Base-by-base conservation (phyloP, 2,113 vertebrate genomes). In the Meleagris gallopavo region DNA sequence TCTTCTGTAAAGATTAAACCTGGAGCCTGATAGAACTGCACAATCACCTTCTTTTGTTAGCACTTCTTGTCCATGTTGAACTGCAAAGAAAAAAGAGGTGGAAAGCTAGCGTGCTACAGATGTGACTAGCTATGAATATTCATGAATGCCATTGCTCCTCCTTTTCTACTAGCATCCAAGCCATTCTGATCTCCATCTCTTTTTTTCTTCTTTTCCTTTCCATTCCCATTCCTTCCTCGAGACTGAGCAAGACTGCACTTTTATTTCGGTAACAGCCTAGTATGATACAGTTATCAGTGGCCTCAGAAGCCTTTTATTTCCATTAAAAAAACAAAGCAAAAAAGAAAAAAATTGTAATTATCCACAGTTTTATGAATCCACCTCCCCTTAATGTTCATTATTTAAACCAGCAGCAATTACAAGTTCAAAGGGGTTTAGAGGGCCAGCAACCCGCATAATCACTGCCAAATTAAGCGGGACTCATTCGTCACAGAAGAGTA, bases 381-480 rank as follows among this genome's bases (percentile, higher is more conserved):
- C 98, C 98, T 99, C 97, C 97, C 98, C 98, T 99, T 98, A 99
- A 99, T 99, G 98, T 99, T 99, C 99, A 99, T 99, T 99, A 99
- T 99, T 99, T 98, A 99, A 99, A 99, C 98, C 98, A 98, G 98
- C 98, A 98, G 98, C 99, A 99, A 99, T 99, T 99, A 99, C 98
- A 98, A 99, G 99, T 99, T 99, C 99, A 99, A 99, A 99, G 98
- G 98, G 98, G 98, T 98, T 99, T 99, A 98, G 98, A 98, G 98
- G 98, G 98, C 98, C 98, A 99, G 98, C 99, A 99, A 98, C 98
- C 98, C 97, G 98, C 98, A 98, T 99, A 99, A 99, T 99, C 98
- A 99, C 98, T 98, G 97, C 97, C 98, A 99, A 99, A 99, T 99
- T 99, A 99, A 99, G 98, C 98, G 96, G 98, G 97, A 98, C 98